Percentiles rank a stretch among this genome's conserved stretches.
These are phyloP conservation scores for Drosophila melanica DNA, from an alignment of 1,140 invertebrate species.

Conservation along the genomic window DNA sequence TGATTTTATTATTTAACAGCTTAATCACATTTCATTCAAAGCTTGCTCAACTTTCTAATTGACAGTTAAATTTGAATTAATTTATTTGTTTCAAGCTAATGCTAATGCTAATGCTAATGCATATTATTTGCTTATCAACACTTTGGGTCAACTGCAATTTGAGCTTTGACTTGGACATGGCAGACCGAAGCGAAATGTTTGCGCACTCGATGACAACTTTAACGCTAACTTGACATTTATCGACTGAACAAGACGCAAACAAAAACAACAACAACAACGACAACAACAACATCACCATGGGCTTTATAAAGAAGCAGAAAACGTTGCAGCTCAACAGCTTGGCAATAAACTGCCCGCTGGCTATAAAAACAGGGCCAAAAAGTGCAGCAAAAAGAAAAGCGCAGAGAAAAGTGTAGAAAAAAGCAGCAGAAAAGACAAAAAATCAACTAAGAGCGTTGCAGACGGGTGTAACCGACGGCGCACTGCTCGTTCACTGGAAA, in stretches of 20 bases:
- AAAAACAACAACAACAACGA: background rate
- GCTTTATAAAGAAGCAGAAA: conserved; percentile 1
- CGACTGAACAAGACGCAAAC: conserved; percentile 15
- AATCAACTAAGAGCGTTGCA: background rate
- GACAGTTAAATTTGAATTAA: no score
- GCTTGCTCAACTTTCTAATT: no score
- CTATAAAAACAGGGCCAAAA: conserved; percentile 13
- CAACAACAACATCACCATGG: background rate
- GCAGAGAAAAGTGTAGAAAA: background rate
- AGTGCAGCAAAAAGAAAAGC: conserved; percentile 4
- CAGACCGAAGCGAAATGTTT: background rate
- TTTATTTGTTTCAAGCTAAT: no score
- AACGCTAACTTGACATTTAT: conserved; percentile 40
- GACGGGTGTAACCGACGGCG: no score
- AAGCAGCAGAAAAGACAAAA: background rate
- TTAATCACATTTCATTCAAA: no score
- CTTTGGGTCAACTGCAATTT: background rate
- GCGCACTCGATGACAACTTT: conserved; percentile 15
- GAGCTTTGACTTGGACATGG: background rate
- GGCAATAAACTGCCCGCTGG: conserved; percentile 33
- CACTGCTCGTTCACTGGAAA: no score
- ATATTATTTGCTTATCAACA: no score
- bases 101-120: no score
- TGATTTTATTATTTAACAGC: no score
- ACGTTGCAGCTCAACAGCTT: conserved; percentile 19